phyloP scores from a whole-genome alignment of 2,888 invertebrate species.

The Nomada hirtipes region DNA sequence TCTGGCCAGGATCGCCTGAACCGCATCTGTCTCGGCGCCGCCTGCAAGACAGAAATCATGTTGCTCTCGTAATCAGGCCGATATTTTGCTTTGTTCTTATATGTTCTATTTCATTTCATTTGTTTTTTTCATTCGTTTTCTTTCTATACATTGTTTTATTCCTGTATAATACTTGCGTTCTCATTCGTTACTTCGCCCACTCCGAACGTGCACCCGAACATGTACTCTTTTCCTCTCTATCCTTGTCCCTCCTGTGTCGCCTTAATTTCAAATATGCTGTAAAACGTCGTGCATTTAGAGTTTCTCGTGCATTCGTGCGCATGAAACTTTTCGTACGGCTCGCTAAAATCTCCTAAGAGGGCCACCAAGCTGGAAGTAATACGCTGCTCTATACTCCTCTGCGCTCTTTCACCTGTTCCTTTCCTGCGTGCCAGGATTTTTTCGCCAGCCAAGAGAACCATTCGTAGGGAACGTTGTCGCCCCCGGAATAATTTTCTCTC shows the following conservation, averaged over 20 bases:
- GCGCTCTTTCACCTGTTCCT: not conserved
- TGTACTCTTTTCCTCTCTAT: not conserved
- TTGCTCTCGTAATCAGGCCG: constrained; percentile 72
- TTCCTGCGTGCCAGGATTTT: not conserved
- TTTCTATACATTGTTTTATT: not conserved
- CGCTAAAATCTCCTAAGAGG: constrained; percentile 36
- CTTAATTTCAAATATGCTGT: constrained; percentile 14
- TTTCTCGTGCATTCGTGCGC: constrained; percentile 36
- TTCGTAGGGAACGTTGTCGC: constrained; percentile 13
- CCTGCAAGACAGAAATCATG: constrained; percentile 77
- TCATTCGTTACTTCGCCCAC: not conserved
- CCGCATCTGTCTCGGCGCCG: constrained; percentile 77
- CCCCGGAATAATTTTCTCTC: not conserved
- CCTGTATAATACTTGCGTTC: not conserved
- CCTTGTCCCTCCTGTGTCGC: constrained; percentile 4
- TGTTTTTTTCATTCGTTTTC: constrained; percentile 12
- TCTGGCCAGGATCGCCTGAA: constrained; percentile 77
- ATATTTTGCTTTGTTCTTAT: constrained; percentile 65
- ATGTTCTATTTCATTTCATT: not conserved
- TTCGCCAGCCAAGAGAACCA: not conserved
- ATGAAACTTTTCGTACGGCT: constrained; percentile 46
- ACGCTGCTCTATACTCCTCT: not conserved
- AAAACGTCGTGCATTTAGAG: not conserved
- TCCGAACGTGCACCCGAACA: not conserved
- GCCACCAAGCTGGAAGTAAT: constrained; percentile 14